Percentiles rank a stretch among this genome's conserved stretches.
Conservation (phyloP, 2,113 vertebrate species). For the Galemys pyrenaicus region DNA sequence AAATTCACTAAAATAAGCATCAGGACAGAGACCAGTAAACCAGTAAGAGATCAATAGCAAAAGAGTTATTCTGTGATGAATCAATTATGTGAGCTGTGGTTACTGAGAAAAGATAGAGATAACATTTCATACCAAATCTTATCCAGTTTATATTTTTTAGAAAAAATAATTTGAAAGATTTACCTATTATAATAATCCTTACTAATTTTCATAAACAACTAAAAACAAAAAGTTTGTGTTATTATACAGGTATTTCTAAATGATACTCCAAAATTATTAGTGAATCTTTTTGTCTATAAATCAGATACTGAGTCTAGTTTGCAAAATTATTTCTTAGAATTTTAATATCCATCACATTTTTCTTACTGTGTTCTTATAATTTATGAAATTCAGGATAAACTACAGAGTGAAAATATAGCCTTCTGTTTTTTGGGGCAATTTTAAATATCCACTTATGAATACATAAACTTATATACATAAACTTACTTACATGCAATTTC, state of each 20-base stretch:
- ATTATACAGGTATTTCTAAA: neutral
- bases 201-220: neutral
- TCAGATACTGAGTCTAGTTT: neutral
- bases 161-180: neutral
- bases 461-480: neutral
- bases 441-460: neutral
- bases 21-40: neutral
- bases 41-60: neutral
- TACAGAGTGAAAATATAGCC: neutral
- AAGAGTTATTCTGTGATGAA: neutral
- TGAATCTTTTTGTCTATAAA: neutral
- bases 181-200: neutral
- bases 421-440: neutral
- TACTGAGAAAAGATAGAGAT: neutral
- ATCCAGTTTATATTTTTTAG: neutral
- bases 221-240: neutral
- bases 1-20: neutral
- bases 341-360: neutral
- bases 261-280: neutral
- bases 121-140: neutral
- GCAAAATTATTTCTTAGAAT: neutral
- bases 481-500: neutral
- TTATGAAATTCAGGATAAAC: conserved; percentile 15
- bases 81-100: neutral
- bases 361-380: neutral